A percentile compares a stretch with the other conserved stretches of the same genome.
Conservation (phyloP, 1,140 invertebrate species). For the Charaxes varanes region DNA sequence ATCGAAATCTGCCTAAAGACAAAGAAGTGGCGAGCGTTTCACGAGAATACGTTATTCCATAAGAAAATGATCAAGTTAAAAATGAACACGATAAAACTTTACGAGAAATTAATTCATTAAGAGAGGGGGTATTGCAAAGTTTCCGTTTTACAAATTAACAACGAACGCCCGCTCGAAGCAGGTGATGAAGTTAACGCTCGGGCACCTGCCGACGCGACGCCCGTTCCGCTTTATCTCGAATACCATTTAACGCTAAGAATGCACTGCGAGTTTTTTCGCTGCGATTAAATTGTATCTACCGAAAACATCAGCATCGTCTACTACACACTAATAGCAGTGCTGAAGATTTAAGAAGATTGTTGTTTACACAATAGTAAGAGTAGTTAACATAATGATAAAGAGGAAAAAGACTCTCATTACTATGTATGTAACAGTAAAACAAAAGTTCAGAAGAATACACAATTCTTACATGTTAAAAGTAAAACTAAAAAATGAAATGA, state of each 20-base stretch:
- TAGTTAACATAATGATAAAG: too few species aligned
- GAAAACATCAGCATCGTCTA: background rate
- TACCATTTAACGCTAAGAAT: constrained; percentile 11
- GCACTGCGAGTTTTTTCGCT: background rate
- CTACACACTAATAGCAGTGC: constrained; percentile 1
- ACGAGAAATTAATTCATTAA: background rate
- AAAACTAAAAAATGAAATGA: too few species aligned
- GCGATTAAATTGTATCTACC: background rate
- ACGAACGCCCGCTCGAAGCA: constrained; percentile 9
- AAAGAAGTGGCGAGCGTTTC: too few species aligned
- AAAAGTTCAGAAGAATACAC: too few species aligned
- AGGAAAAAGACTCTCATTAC: too few species aligned
- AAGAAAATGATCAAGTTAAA: too few species aligned
- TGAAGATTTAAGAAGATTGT: background rate
- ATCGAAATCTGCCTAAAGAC: too few species aligned
- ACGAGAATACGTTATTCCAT: too few species aligned
- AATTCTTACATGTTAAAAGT: too few species aligned
- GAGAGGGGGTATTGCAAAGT: background rate
- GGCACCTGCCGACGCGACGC: constrained; percentile 14
- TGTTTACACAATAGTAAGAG: too few species aligned
- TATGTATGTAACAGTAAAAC: too few species aligned
- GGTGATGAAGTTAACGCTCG: constrained; percentile 12
- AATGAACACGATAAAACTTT: too few species aligned
- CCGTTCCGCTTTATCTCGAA: constrained; percentile 13
- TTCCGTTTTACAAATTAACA: constrained; percentile 6